These are phyloP conservation scores for Periphyllus acericola DNA, from an alignment of 2,888 invertebrate species.

Conservation along the genomic window DNA sequence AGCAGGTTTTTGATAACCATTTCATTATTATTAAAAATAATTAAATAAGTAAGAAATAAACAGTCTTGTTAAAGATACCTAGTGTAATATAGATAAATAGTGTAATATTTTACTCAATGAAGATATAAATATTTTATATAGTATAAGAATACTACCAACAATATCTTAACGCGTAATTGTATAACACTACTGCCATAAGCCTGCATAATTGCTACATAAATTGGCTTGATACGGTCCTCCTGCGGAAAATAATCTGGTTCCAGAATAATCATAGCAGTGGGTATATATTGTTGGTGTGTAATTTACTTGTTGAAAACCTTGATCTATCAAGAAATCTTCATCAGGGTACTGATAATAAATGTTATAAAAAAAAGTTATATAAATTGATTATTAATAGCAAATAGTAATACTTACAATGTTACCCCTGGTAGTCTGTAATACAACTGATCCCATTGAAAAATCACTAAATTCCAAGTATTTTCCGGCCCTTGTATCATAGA, in stretches of 20 bases:
- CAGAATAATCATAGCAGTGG: constrained; percentile 93
- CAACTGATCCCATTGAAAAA: constrained; percentile 87
- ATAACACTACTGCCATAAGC: constrained; percentile 78
- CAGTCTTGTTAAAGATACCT: too few relatives aligned
- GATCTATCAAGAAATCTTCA: constrained; percentile 84
- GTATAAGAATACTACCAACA: constrained; percentile 4
- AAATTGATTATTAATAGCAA: constrained; percentile 46
- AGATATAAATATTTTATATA: constrained; percentile 6
- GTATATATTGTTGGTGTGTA: constrained; percentile 96
- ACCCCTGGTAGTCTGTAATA: constrained; percentile 86
- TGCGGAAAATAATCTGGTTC: constrained; percentile 91
- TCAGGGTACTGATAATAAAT: constrained; percentile 75
- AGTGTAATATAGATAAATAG: too few relatives aligned
- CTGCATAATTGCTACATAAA: constrained; percentile 92
- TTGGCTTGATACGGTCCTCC: constrained; percentile 94
- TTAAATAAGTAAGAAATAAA: too few relatives aligned
- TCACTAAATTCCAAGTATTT: constrained; percentile 92
- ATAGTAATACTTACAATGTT: constrained; percentile 73
- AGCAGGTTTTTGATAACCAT: too few relatives aligned
- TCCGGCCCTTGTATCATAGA: constrained; percentile 90
- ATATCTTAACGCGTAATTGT: neutral
- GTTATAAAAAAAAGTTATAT: constrained; percentile 13
- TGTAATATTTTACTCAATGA: neutral
- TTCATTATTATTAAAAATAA: too few relatives aligned
- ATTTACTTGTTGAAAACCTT: constrained; percentile 76